Base-by-base conservation (phyloP, 30 jellyfish, hydroid and myxozoan species). In the Hydractinia echinata region DNA sequence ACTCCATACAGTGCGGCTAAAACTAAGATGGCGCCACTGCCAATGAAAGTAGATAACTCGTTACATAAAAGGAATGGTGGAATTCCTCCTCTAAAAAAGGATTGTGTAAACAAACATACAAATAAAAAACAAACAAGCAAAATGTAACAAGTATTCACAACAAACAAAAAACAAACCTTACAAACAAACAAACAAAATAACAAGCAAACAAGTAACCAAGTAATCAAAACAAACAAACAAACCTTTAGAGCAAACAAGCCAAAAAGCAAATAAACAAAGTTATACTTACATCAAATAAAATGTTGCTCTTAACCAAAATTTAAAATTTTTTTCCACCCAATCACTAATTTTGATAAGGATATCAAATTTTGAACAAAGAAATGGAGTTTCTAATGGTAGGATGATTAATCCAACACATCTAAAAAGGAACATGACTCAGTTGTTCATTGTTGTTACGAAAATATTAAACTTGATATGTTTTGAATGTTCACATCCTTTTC, bases 251-350 rank as follows among this genome's bases (percentile, higher is more conserved):
- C 44, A 30, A 30, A 30, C 44, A 30, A 30, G 44, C 44, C 44
- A 30, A 30, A 0, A 30, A 30, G 44, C 2, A 30, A 30, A 30
- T 11, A 58, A 58, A 13, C 19, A 58, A 64, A 64, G 39, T 64
- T 18, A 16, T 55, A 76, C 98, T 66, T 55, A 92, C 98, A 54
- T 39, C 5, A 88, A 51, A 78, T 92, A 92, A 5, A 86, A 54
- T 64, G 90, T 68, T 4, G 96, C 98, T 55, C 98, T 80, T 95
- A 92, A 82, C 98, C 98, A 92, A 87, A 86, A 92, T 72, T 61
- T 83, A 61, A 92, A 72, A 54, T 92, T 89, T 44, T 20, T 68
- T 74, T 92, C 98, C 51, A 92, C 88, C 98, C 98, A 92, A 72
- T 92, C 92, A 79, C 98, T 92, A 61, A 86, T 76, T 64, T 83